Conservation (phyloP, 2,113 vertebrate species). For the Camelus dromedarius region DNA sequence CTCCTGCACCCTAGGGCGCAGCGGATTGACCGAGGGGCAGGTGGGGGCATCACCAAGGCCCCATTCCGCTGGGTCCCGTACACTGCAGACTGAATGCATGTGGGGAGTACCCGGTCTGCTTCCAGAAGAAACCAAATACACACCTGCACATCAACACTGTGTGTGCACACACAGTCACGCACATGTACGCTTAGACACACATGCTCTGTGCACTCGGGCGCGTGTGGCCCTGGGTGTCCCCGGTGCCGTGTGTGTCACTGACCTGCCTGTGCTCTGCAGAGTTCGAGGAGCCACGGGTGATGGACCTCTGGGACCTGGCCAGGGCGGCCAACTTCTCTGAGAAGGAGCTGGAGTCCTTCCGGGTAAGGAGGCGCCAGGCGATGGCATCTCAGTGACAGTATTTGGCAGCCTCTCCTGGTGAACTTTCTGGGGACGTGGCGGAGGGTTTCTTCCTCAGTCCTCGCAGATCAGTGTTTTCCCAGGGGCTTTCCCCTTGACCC, state of each 20-base stretch:
- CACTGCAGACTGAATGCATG: fast-evolving
- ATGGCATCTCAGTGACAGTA: fast-evolving
- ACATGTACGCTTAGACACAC: too few relatives aligned
- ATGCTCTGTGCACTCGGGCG: background rate
- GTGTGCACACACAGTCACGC: fast-evolving
- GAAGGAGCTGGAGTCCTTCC: conserved; percentile 96
- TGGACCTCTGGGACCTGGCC: conserved; percentile 97
- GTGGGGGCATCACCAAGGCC: fast-evolving
- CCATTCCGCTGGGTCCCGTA: fast-evolving
- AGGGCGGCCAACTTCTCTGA: conserved; percentile 93
- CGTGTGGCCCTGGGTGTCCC: fast-evolving
- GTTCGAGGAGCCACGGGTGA: conserved; percentile 96
- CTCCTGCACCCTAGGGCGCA: background rate
- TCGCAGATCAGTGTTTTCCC: fast-evolving
- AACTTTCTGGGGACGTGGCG: fast-evolving
- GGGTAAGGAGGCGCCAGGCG: conserved; percentile 84
- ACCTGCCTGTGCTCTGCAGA: conserved; percentile 84
- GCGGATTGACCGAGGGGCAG: too few relatives aligned
- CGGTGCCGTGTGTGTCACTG: fast-evolving
- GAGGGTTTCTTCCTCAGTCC: too few relatives aligned
- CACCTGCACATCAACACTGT: too few relatives aligned
- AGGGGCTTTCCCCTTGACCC: fast-evolving
- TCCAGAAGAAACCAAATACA: fast-evolving
- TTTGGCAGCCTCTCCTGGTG: background rate
- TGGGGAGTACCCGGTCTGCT: fast-evolving